phyloP scores from a whole-genome alignment of 2,113 vertebrate species.

The Phainopepla nitens region DNA sequence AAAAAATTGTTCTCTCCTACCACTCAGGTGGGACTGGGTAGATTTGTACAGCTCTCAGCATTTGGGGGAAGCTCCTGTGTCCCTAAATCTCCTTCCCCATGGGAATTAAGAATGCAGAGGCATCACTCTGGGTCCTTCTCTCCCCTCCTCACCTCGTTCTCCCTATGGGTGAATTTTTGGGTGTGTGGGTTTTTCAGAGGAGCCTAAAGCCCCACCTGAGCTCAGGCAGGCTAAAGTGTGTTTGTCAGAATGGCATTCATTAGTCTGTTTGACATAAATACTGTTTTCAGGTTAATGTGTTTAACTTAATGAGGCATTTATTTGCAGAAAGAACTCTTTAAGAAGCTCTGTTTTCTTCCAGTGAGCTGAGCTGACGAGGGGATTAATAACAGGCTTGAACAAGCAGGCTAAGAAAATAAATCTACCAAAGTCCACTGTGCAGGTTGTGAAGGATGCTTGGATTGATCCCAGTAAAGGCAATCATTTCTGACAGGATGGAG shows the following conservation, averaged over 20 bases:
- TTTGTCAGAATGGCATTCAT: constrained; percentile 23
- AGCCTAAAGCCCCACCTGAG: background rate
- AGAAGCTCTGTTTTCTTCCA: constrained; percentile 58
- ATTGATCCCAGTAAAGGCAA: constrained; percentile 47
- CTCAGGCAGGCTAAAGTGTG: background rate
- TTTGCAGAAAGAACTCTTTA: constrained; percentile 63
- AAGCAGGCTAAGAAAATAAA: constrained; percentile 62
- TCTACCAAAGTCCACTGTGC: constrained; percentile 28
- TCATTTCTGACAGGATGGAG: constrained; percentile 28
- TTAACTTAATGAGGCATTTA: constrained; percentile 72
- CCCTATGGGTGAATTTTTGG: background rate
- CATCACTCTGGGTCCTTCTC: background rate
- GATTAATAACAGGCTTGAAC: constrained; percentile 69
- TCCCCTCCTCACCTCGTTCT: background rate
- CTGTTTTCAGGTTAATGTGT: constrained; percentile 59
- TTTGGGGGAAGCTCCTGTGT: background rate
- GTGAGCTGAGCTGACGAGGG: constrained; percentile 46
- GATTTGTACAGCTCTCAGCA: no score
- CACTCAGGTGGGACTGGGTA: no score
- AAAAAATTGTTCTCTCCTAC: background rate
- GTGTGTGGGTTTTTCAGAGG: background rate
- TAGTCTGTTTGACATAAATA: constrained; percentile 55
- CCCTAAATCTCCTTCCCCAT: background rate
- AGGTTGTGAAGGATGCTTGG: constrained; percentile 41
- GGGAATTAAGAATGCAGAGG: background rate